Evolutionary conservation across 2,113 vertebrate species (phyloP).

Genomic region (Pteruthius melanotis): DNA sequence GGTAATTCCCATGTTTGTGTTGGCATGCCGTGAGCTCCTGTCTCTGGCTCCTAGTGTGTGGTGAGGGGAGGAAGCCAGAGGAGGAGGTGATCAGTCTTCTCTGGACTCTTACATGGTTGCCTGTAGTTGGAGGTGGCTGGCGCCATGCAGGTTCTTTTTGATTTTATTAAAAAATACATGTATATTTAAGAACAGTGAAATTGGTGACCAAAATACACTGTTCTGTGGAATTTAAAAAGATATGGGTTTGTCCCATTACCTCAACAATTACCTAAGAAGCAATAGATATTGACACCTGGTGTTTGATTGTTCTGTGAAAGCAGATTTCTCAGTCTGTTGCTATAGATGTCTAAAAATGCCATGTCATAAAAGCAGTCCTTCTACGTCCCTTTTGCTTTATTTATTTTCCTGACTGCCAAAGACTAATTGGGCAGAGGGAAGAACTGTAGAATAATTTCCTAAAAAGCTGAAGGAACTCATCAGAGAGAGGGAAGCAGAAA

Average conservation of each 20-base stretch:
- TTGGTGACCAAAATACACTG: neutral
- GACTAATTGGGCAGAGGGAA: neutral
- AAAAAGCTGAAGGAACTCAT: neutral
- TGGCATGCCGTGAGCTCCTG: neutral
- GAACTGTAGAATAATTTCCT: constrained; percentile 23
- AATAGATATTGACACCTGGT: neutral
- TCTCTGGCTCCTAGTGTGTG: neutral
- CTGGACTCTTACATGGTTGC: neutral
- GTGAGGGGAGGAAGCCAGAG: neutral
- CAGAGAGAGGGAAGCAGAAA: neutral
- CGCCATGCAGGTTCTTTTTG: neutral
- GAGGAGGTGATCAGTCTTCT: neutral
- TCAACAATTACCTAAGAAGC: neutral
- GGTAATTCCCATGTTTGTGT: neutral
- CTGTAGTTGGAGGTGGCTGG: neutral
- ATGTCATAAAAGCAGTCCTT: neutral
- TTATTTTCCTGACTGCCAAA: neutral
- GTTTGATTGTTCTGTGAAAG: neutral
- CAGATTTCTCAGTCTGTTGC: neutral
- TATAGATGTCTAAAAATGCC: neutral
- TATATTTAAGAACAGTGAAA: neutral
- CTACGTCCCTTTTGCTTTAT: neutral
- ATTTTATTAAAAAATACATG: neutral
- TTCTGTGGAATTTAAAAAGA: neutral
- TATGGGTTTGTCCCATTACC: neutral